Conservation (phyloP, 1,140 invertebrate genomes). For the Colletes gigas region DNA sequence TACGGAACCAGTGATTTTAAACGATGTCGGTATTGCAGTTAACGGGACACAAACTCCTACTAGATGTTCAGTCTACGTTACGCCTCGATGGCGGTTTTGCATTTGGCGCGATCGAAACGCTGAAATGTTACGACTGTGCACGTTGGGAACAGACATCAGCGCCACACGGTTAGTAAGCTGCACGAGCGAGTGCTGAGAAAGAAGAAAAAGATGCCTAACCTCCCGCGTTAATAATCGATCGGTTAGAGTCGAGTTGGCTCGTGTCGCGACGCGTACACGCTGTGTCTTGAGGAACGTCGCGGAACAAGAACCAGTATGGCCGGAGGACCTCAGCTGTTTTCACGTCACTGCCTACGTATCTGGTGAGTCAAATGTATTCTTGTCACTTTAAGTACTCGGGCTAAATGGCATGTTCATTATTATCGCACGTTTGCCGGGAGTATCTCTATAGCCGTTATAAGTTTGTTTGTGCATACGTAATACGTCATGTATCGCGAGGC, state of each 20-base stretch:
- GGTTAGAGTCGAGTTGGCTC: slow-evolving; percentile 34
- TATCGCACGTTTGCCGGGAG: neutral
- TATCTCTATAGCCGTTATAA: neutral
- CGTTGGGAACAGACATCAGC: neutral
- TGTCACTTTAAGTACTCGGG: slow-evolving; percentile 20
- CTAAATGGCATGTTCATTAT: slow-evolving; percentile 20
- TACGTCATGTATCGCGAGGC: neutral
- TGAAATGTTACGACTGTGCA: neutral
- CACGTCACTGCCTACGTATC: slow-evolving; percentile 68
- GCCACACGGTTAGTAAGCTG: slow-evolving; percentile 11
- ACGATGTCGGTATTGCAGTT: neutral
- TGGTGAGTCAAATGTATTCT: slow-evolving; percentile 68
- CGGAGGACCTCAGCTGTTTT: slow-evolving; percentile 76
- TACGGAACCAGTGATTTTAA: too few relatives aligned
- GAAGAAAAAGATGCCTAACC: slow-evolving; percentile 33
- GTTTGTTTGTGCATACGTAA: neutral
- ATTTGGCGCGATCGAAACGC: neutral
- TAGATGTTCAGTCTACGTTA: slow-evolving; percentile 17
- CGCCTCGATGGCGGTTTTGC: neutral
- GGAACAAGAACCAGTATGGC: slow-evolving; percentile 74
- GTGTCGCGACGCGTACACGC: slow-evolving; percentile 51
- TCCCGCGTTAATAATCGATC: slow-evolving; percentile 57
- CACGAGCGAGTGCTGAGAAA: slow-evolving; percentile 31
- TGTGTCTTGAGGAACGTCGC: slow-evolving; percentile 55
- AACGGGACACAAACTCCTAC: neutral